Evolutionary conservation across 2,888 invertebrate species (phyloP), one percentile per base, ranked within the genome.

Genomic region (Patella pellucida): DNA sequence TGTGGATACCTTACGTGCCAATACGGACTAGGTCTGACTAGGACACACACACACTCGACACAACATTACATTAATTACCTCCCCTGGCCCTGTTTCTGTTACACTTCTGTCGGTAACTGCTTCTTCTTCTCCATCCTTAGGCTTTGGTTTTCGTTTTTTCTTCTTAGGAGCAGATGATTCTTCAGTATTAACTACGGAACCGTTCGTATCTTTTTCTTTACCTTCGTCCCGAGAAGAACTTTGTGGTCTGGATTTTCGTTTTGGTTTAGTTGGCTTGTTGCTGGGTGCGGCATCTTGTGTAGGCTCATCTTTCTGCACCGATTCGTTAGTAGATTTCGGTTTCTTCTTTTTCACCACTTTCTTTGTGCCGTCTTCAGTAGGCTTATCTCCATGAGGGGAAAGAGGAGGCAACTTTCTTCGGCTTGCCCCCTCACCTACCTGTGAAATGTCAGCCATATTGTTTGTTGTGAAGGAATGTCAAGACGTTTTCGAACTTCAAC

Each of bases 291-390:
- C 82, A 14, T 83, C 80, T 19, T 77, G 83, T 76, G 76, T 81
- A 80, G 62, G 67, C 27, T 76, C 82, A 71, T 76, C 76, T 72
- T 71, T 80, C 74, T 54, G 81, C 76, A 68, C 76, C 78, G 75
- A 78, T 67, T 74, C 79, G 54, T 31, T 72, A 68, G 71, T 78
- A 19, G 74, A 74, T 2, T 54, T 68, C 1, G 69, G 50, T 76
- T 84, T 84, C 74, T 85, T 86, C 77, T 80, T 84, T 72, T 83
- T 84, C 50, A 81, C 81, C 41, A 83, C 82, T 69, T 81, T 83
- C 41, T 81, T 82, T 16, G 78, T 80, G 70, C 81, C 79, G 51
- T 68, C 78, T 41, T 76, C 81, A 9, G 73, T 77, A 23, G 70
- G 74, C 56, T 76, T 68, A 1, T 74, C 73, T 16, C 73, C 31